Conservation (phyloP, 2,797 vertebrate species). For the Otolemur crassicaudatus region DNA sequence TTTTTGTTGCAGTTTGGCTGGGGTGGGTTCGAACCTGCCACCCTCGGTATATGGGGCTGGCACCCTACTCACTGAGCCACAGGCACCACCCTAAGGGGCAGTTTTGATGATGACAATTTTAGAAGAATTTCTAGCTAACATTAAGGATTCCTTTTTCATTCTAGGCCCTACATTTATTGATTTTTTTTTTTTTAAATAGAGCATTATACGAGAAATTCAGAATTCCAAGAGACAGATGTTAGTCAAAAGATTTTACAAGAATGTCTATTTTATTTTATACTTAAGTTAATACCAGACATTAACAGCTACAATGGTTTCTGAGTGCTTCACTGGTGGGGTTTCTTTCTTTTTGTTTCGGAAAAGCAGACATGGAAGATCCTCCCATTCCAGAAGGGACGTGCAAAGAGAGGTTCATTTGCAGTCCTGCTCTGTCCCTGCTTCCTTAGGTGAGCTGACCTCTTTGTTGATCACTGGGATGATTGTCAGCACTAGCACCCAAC, state of each 20-base stretch:
- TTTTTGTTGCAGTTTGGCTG: not conserved
- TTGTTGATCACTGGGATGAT: not conserved
- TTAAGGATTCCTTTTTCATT: not conserved
- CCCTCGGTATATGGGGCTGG: too few species aligned
- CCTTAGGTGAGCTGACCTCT: not conserved
- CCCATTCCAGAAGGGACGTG: not conserved
- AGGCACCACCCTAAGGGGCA: too few species aligned
- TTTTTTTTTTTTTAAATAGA: not conserved
- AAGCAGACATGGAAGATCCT: not conserved
- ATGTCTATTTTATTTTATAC: not conserved
- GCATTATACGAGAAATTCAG: conserved; percentile 33
- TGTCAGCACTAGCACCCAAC: not conserved
- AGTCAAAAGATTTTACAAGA: not conserved
- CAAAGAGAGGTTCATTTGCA: not conserved
- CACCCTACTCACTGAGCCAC: too few species aligned
- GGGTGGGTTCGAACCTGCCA: too few species aligned
- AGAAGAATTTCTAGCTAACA: conserved; percentile 19
- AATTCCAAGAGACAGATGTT: not conserved
- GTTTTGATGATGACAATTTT: not conserved
- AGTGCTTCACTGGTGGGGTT: not conserved
- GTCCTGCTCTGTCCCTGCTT: not conserved
- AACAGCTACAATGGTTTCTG: not conserved
- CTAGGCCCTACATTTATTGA: not conserved
- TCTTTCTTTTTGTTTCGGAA: conserved; percentile 30
- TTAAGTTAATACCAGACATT: not conserved